phyloP scores from a whole-genome alignment of 2,888 invertebrate species.

The Apodemia mormo region DNA sequence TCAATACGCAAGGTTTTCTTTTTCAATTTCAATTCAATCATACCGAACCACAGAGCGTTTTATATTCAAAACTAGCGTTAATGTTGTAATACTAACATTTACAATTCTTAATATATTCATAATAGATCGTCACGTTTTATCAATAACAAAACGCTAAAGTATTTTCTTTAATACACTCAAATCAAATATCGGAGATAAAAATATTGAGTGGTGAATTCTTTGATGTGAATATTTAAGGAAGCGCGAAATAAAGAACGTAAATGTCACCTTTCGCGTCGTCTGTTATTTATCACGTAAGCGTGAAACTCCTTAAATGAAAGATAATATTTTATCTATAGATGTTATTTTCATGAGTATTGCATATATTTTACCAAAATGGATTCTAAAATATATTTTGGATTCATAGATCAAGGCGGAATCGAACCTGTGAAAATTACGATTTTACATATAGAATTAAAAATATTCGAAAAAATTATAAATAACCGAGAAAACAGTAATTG shows the following conservation, averaged over 20 bases:
- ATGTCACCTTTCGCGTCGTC: constrained; percentile 14
- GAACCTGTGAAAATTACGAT: too few relatives aligned
- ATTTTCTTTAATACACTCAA: constrained; percentile 17
- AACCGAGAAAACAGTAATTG: too few relatives aligned
- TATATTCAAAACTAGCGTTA: too few relatives aligned
- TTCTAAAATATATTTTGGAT: too few relatives aligned
- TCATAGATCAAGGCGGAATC: too few relatives aligned
- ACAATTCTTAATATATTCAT: neutral
- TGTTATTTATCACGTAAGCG: constrained; percentile 6
- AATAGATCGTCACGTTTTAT: constrained; percentile 4
- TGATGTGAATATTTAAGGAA: constrained; percentile 15
- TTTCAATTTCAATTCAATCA: too few relatives aligned
- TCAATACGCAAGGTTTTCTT: too few relatives aligned
- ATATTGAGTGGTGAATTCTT: constrained; percentile 18
- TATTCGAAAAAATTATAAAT: too few relatives aligned
- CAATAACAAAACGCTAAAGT: neutral
- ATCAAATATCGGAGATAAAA: constrained; percentile 20
- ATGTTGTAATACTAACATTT: neutral
- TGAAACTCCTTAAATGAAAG: neutral
- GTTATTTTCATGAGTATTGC: neutral
- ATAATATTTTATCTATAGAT: constrained; percentile 4
- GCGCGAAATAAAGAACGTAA: constrained; percentile 10
- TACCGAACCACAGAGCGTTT: too few relatives aligned
- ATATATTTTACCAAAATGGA: neutral
- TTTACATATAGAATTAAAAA: too few relatives aligned